Percentiles rank a stretch among this genome's conserved stretches.
Conservation (phyloP, 2,888 invertebrate genomes). For the Lottia scabra region DNA sequence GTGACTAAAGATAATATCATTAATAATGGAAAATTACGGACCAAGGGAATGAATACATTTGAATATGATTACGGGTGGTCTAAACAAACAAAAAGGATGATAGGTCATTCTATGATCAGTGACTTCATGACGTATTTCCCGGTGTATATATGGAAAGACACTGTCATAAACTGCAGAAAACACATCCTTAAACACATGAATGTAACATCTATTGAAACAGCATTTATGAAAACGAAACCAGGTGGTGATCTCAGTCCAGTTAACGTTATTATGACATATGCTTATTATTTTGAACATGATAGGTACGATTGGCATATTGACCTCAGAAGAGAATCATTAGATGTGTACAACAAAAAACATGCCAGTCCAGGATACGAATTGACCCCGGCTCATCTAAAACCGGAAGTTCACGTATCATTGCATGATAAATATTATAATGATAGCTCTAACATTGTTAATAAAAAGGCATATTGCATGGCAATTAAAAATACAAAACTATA, state of each 20-base stretch:
- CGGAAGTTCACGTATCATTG: neutral
- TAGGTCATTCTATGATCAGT: neutral
- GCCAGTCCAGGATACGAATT: neutral
- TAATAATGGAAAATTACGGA: neutral
- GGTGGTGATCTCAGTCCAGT: neutral
- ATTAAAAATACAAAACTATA: neutral
- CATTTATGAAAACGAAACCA: neutral
- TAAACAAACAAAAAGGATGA: neutral
- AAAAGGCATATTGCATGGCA: neutral
- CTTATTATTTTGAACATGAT: neutral
- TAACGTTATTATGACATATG: neutral
- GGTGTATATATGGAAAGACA: neutral
- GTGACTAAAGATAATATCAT: neutral
- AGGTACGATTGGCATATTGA: neutral
- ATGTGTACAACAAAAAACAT: neutral
- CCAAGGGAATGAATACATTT: neutral
- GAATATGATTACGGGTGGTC: neutral
- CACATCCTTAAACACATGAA: neutral
- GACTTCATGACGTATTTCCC: neutral
- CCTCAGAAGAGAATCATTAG: neutral
- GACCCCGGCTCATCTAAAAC: neutral
- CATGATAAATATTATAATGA: neutral
- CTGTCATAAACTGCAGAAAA: neutral
- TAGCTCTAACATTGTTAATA: neutral
- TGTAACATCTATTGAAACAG: neutral